A percentile compares a stretch with the other conserved stretches of the same genome.
Evolutionary conservation across 2,888 invertebrate species (phyloP).

Genomic region (Hermaeophaga mercurialis): DNA sequence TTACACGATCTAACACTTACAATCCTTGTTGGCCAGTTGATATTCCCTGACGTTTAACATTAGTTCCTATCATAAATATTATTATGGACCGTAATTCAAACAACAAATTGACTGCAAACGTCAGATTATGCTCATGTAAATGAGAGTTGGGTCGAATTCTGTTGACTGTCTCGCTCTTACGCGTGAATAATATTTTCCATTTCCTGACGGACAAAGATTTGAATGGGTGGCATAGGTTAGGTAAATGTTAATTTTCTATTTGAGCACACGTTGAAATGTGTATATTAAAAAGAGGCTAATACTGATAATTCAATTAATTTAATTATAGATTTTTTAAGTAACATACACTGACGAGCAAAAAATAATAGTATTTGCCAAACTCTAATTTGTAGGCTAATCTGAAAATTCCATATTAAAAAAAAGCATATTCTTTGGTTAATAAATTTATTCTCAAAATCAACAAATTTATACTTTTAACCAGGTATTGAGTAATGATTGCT

Average conservation of each 20-base stretch:
- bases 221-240: constrained; percentile 3
- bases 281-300: no score
- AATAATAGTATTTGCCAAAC: no score
- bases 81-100: constrained; percentile 39
- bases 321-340: no score
- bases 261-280: no score
- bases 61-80: constrained; percentile 43
- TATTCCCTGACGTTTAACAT: constrained; percentile 41
- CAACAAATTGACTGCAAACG: constrained; percentile 42
- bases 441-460: no score
- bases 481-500: no score
- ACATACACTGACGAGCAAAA: no score
- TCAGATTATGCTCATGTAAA: constrained; percentile 42
- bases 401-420: no score
- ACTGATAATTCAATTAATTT: no score
- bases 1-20: constrained; percentile 46
- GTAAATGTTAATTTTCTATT: constrained; percentile 6
- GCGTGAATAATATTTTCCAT: not conserved
- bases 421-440: no score
- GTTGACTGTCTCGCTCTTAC: constrained; percentile 1
- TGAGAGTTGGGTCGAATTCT: constrained; percentile 38
- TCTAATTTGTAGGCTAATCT: no score
- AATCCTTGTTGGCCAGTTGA: constrained; percentile 39
- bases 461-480: no score
- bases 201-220: constrained; percentile 3